Evolutionary conservation across 2,113 vertebrate genomes (phyloP).

Genomic region (Limnothrissa miodon): DNA sequence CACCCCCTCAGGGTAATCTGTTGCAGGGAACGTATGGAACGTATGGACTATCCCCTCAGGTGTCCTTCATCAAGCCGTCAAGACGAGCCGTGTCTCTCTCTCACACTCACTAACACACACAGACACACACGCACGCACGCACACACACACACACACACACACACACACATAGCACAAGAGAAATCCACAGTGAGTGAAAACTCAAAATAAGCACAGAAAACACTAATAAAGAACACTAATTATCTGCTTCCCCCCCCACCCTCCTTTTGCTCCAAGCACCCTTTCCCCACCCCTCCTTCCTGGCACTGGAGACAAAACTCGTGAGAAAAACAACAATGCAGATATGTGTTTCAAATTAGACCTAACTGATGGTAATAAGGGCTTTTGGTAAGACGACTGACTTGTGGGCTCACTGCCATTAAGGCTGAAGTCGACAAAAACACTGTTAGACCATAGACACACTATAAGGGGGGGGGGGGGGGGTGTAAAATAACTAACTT

Average conservation of each 20-base stretch:
- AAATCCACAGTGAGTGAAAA: not conserved
- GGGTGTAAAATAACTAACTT: not conserved
- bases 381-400: not conserved
- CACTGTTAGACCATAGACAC: not conserved
- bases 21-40: not conserved
- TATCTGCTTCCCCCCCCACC: not conserved
- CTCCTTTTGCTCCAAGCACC: not conserved
- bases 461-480: not conserved
- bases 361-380: not conserved
- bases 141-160: not conserved
- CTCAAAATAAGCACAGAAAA: slow-evolving; percentile 1
- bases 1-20: not conserved
- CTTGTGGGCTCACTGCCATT: not conserved
- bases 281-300: not conserved
- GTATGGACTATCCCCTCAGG: not conserved
- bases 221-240: not conserved
- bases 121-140: not conserved
- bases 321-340: not conserved
- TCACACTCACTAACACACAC: not conserved
- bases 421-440: not conserved
- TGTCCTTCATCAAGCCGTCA: not conserved
- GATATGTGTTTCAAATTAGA: slow-evolving; percentile 17
- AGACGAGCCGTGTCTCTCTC: not conserved
- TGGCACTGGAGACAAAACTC: not conserved
- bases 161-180: not conserved